A percentile compares a stretch with the other conserved stretches of the same genome.
Evolutionary conservation across 2,888 invertebrate species (phyloP).

Genomic region (Agonopterix heracliana): DNA sequence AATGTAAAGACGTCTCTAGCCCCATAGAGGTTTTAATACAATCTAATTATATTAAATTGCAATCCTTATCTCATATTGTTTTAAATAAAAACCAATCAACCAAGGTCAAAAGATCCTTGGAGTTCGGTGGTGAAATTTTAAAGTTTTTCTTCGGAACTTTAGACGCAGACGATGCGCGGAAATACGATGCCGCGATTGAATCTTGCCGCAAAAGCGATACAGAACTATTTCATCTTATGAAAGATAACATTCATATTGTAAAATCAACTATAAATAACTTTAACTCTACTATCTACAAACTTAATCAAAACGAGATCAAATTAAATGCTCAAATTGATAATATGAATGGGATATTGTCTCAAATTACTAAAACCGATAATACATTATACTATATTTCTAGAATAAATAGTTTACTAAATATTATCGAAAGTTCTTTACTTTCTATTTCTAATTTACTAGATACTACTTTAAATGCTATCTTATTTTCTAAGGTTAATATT

Average conservation of each 20-base stretch:
- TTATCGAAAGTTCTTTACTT: conserved; percentile 11
- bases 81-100: neutral
- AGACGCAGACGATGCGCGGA: conserved; percentile 20
- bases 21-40: conserved; percentile 11
- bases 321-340: conserved; percentile 12
- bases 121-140: conserved; percentile 16
- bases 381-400: neutral
- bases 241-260: conserved; percentile 15
- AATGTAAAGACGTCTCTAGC: conserved; percentile 11
- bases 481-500: conserved; percentile 12
- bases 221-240: conserved; percentile 8
- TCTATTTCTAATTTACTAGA: conserved; percentile 13
- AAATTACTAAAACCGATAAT: conserved; percentile 8
- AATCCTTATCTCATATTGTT: conserved; percentile 9
- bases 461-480: conserved; percentile 8
- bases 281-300: conserved; percentile 11
- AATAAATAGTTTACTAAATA: conserved; percentile 3
- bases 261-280: conserved; percentile 18
- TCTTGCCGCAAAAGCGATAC: conserved; percentile 13
- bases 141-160: conserved; percentile 19
- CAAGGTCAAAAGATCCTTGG: conserved; percentile 10
- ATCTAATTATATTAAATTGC: conserved; percentile 1
- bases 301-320: conserved; percentile 16
- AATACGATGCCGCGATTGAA: conserved; percentile 19
- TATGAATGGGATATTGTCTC: conserved; percentile 9